Evolutionary conservation across 2,113 vertebrate genomes (phyloP).

Genomic region (Brachyhypopomus occidentalis): DNA sequence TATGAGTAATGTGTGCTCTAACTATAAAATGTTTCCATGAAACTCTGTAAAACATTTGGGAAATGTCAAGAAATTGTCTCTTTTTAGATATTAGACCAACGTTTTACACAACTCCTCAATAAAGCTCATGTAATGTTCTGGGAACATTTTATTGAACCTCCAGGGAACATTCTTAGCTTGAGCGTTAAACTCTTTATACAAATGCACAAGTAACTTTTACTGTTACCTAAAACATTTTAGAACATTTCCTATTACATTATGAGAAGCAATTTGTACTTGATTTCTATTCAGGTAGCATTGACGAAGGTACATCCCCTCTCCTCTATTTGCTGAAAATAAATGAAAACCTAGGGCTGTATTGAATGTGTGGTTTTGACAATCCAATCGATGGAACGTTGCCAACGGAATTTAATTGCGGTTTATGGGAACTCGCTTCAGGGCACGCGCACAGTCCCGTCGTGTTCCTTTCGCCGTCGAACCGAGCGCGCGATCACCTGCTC

Average conservation of each 20-base stretch:
- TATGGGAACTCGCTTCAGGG: constrained; percentile 37
- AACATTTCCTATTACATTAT: no score
- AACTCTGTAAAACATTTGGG: neutral
- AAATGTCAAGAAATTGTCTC: neutral
- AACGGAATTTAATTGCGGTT: constrained; percentile 35
- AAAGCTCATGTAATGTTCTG: constrained; percentile 1
- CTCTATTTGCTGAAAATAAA: constrained; percentile 12
- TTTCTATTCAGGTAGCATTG: constrained; percentile 15
- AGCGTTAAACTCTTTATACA: constrained; percentile 4
- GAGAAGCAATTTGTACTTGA: neutral
- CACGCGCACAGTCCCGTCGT: constrained; percentile 1
- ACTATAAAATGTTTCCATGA: neutral
- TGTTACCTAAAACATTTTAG: no score
- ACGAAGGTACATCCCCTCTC: constrained; percentile 26
- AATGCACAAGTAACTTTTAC: neutral
- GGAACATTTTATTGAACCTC: neutral
- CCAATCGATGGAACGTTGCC: constrained; percentile 9
- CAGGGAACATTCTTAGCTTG: neutral
- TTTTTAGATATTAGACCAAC: constrained; percentile 11
- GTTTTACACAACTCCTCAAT: constrained; percentile 1
- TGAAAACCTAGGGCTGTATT: constrained; percentile 25
- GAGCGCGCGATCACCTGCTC: constrained; percentile 18
- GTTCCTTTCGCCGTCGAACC: neutral
- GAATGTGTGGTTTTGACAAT: constrained; percentile 20
- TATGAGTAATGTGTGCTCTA: neutral